phyloP scores from a whole-genome alignment of 2,113 vertebrate species.

The Hemichromis elongatus region DNA sequence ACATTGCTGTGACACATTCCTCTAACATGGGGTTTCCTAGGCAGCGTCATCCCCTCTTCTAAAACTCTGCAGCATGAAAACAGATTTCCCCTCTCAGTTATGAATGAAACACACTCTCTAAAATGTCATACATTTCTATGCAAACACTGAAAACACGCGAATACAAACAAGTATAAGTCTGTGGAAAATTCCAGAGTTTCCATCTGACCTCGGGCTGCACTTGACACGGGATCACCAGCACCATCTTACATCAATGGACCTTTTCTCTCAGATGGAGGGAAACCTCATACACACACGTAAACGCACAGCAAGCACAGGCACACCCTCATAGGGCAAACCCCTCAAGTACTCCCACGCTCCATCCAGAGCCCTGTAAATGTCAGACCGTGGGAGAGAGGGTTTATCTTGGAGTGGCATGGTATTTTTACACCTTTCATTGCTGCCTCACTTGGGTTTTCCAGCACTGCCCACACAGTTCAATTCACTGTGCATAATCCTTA shows the following conservation, averaged over 20 bases:
- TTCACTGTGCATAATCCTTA: not conserved
- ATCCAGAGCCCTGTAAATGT: conserved; percentile 71
- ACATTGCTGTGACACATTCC: not conserved
- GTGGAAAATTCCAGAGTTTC: conserved; percentile 71
- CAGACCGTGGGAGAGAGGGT: conserved; percentile 60
- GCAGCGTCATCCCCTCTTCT: not conserved
- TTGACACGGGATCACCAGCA: conserved; percentile 57
- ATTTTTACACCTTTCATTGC: conserved; percentile 74
- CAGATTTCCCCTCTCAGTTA: conserved; percentile 70
- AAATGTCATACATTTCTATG: conserved; percentile 50
- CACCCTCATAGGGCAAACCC: conserved; percentile 54
- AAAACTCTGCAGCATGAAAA: conserved; percentile 38
- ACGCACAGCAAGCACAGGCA: not conserved
- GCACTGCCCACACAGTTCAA: not conserved
- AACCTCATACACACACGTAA: conserved; percentile 46
- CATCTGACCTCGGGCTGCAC: conserved; percentile 56
- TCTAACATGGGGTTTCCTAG: not conserved
- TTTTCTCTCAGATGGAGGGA: conserved; percentile 71
- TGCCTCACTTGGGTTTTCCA: not conserved
- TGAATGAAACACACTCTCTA: conserved; percentile 53
- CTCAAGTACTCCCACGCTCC: conserved; percentile 59
- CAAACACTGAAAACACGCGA: conserved; percentile 55
- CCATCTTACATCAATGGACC: conserved; percentile 67
- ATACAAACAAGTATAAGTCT: conserved; percentile 3
- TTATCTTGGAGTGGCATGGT: conserved; percentile 69